phyloP scores from a whole-genome alignment of 2,797 vertebrate species.

The Vespertilio murinus region DNA sequence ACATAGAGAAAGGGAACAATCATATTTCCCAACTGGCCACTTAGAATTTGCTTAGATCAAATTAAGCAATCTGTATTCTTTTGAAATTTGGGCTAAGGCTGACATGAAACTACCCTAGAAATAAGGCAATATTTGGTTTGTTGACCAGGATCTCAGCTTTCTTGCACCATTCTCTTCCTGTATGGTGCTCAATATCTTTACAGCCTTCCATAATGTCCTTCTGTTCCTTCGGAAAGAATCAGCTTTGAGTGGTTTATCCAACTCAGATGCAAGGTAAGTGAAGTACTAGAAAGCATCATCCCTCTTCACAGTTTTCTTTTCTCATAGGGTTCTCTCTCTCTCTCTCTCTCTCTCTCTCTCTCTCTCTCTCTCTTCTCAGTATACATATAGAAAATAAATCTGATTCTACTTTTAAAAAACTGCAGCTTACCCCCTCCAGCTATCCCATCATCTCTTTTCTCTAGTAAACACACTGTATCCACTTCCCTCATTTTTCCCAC shows the following conservation, averaged over 20 bases:
- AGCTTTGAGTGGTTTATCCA: neutral
- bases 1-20: neutral
- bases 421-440: neutral
- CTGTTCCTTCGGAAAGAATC: neutral
- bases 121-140: neutral
- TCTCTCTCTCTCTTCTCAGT: neutral
- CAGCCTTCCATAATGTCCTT: neutral
- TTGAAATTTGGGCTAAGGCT: neutral
- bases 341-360: neutral
- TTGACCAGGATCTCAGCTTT: neutral
- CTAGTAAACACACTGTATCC: neutral
- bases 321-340: neutral
- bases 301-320: neutral
- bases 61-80: neutral
- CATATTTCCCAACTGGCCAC: neutral
- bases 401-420: neutral
- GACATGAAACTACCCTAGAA: neutral
- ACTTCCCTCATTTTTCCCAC: neutral
- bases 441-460: neutral
- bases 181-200: neutral
- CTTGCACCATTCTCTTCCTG: neutral
- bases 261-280: neutral
- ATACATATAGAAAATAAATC: neutral
- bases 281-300: neutral
- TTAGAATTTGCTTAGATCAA: neutral